These are phyloP conservation scores for Drosophila navojoa DNA, from an alignment of 1,140 invertebrate species.

Conservation along the genomic window DNA sequence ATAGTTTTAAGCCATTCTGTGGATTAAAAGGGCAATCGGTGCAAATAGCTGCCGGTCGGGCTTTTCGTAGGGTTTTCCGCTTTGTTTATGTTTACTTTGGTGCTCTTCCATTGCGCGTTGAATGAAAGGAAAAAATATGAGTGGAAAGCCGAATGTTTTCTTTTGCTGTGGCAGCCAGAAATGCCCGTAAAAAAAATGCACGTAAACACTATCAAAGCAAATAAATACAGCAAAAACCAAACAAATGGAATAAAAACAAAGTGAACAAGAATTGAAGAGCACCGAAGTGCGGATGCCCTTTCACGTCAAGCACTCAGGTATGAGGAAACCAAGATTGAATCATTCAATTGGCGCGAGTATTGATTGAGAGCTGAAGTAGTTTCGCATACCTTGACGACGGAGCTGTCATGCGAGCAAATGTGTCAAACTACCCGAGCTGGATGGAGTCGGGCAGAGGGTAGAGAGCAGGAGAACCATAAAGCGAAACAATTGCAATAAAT, in stretches of 20 bases:
- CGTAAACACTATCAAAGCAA: constrained; percentile 57
- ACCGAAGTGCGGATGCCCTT: constrained; percentile 20
- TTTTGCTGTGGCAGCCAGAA: constrained; percentile 14
- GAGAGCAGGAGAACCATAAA: constrained; percentile 54
- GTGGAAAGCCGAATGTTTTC: constrained; percentile 6
- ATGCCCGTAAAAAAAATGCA: constrained; percentile 47
- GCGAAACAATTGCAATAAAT: constrained; percentile 77
- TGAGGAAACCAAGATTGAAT: not conserved
- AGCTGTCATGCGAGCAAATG: not conserved
- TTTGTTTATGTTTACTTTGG: constrained; percentile 27
- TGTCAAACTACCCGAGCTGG: not conserved
- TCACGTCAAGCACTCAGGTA: too few relatives aligned
- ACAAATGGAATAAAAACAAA: constrained; percentile 31
- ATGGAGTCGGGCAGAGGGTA: not conserved
- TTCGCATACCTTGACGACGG: not conserved
- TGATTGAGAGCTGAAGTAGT: not conserved
- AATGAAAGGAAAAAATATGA: constrained; percentile 28
- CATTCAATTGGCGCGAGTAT: not conserved
- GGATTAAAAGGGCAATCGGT: constrained; percentile 34
- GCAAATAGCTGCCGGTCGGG: constrained; percentile 30
- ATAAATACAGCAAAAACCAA: constrained; percentile 42
- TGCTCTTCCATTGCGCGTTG: constrained; percentile 21
- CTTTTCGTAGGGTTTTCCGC: constrained; percentile 19
- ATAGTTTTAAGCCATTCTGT: constrained; percentile 9
- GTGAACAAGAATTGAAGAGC: not conserved